Evolutionary conservation across 23 tunicate genomes (phyloP), one percentile per base, ranked within the genome.

Genomic region (Ciona savignyi): DNA sequence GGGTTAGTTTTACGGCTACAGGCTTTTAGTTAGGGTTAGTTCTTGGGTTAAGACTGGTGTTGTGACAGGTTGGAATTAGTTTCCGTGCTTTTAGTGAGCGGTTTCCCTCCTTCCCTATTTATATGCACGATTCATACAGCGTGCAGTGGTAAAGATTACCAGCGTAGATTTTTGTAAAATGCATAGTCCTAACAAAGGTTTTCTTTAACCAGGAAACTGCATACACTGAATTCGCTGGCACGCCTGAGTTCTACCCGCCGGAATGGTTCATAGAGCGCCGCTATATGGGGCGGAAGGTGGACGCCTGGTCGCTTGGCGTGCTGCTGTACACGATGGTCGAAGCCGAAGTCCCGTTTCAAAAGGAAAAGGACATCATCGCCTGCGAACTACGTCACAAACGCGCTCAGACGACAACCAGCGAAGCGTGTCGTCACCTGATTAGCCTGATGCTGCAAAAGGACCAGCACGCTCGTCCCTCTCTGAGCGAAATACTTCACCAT

Each of bases 221-320:
- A 1, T 94, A 83, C 77, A 83, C 91, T 20, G 99, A 94, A 68
- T 94, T 94, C 63, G 99, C 99, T 62, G 99, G 99, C 32, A 94
- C 99, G 3, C 99, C 98, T 0, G 98, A 93, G 69, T 93, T 93
- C 70, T 93, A 93, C 67, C 98, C 98, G 1, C 98, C 98, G 28
- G 99, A 94, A 66, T 94, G 99, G 99, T 94, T 94, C 70, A 83
- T 69, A 1, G 81, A 83, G 21, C 82, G 90, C 1, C 75, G 95
- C 1, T 94, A 94, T 67, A 32, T 72, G 26, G 99, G 99, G 4
- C 62, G 65, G 23, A 74, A 78, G 4, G 91, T 87, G 27, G 97
- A 91, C 72, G 91, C 97, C 21, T 91, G 97, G 97, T 91, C 97
- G 1, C 80, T 91, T 2, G 97, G 97, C 23, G 97, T 91, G 34